Evolutionary conservation across 64 coral and sea anemone genomes (phyloP), one percentile per base, ranked within the genome.

Genomic region (Pocillopora damicornis): DNA sequence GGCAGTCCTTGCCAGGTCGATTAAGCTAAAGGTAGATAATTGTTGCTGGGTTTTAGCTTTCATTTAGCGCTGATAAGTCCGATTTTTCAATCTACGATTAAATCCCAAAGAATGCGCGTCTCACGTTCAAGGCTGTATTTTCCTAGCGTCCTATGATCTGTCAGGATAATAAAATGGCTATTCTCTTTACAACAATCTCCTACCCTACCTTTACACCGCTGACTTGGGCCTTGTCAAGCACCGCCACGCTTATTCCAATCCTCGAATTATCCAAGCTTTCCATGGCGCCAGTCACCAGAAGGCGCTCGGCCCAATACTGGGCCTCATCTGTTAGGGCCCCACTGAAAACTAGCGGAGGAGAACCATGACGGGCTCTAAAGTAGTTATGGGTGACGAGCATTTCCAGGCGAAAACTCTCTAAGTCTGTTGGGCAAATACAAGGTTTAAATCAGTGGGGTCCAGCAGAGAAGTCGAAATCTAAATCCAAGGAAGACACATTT

Each of bases 221-320:
- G 81, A 92, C 69, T 9, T 92, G 94, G 30, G 75, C 74, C 30
- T 82, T 80, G n/a, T 95, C 86, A 17, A 95, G 87, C 9, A 92
- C 74, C 0, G 94, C 94, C 4, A 95, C 90, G 79, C 89, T 95
- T n/a, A 95, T 89, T 17, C 96, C 96, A 77, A 94, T 94, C 1
- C 87, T 79, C 1, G 89, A 94, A n/a, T 89, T 94, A 37, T 95
- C 91, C 37, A 94, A 75, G 57, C 89, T 90, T 36, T 98, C 89
- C 6, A 60, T 92, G 60, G 96, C 86, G 26, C 93, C 92, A 10
- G 92, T 98, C n/a, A 90, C 90, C 5, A 98, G 87, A 73, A 98
- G 88, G 35, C 96, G 89, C 68, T 98, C 96, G 1, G 96, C 96
- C 96, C 96, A 98, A 66, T 95, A 94, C 23, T 98, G 96, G 15